Conservation (phyloP, 2,888 invertebrate species). For the Galerucella pusilla region DNA sequence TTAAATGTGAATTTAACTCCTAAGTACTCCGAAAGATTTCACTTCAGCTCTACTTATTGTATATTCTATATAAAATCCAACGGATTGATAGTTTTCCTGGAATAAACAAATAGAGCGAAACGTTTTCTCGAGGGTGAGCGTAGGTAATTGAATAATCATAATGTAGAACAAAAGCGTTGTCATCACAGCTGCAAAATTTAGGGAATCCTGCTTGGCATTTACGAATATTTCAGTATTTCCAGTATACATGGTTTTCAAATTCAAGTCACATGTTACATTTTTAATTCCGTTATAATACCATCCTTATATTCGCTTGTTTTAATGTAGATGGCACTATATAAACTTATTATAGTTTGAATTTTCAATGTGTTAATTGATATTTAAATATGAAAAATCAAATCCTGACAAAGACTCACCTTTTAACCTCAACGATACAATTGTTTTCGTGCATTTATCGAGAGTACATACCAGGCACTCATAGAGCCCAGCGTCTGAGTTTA, state of each 20-base stretch:
- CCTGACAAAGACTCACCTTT: conserved; percentile 68
- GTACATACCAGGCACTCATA: conserved; percentile 78
- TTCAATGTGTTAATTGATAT: too few relatives aligned
- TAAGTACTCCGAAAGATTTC: too few relatives aligned
- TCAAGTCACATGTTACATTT: too few relatives aligned
- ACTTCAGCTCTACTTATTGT: too few relatives aligned
- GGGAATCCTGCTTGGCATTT: neutral
- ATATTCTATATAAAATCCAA: too few relatives aligned
- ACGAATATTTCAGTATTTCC: neutral
- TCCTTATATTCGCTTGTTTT: too few relatives aligned
- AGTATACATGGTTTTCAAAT: neutral
- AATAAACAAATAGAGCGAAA: neutral
- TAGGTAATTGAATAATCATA: neutral
- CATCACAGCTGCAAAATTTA: neutral
- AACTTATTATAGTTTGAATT: too few relatives aligned
- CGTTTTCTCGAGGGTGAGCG: neutral
- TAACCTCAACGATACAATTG: conserved; percentile 73
- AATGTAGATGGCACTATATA: too few relatives aligned
- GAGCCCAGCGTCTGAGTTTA: conserved; percentile 72
- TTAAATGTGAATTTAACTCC: too few relatives aligned
- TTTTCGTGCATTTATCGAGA: conserved; percentile 64
- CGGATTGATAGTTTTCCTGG: neutral
- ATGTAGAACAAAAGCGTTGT: neutral
- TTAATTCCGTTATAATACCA: too few relatives aligned
- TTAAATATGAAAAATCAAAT: neutral